Evolutionary conservation across 2,113 vertebrate genomes (phyloP), one percentile per base, ranked within the genome.

Genomic region (Pseudorhombus dupliciocellatus): DNA sequence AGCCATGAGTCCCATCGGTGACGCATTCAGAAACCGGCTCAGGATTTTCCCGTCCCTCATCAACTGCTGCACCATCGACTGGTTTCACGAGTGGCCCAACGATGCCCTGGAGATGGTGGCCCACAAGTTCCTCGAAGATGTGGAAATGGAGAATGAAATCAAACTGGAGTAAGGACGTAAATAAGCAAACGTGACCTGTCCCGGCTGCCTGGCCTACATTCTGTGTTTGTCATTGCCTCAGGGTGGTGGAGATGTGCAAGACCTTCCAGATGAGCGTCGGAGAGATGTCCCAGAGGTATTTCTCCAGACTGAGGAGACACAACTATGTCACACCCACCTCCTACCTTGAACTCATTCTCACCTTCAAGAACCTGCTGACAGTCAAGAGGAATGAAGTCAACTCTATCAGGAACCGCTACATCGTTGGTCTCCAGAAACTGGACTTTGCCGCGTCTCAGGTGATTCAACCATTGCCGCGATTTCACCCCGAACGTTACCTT

Each of bases 11-110:
- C 97, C 97, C 11, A 93, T 98, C n/a, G 96, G 96, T 22, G 95
- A 98, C 6, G 88, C 94, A n/a, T 98, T 98, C 87, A 92, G 96
- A 75, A 98, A 96, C 86, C 95, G 95, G 21, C 88, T 98, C 5
- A 86, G 96, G 28, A 97, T 97, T 96, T 98, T 98, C 79, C 97
- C 97, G 5, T 98, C 96, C 0, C 90, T 98, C 31, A 97, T 97
- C 89, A 98, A 98, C 84, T 98, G 97, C 88, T 98, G 96, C 79
- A 98, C 96, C 21, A 97, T 98, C 64, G 96, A 98, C 66, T 98
- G 97, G 96, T 98, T 98, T 91, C 95, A 96, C 60, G 90, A 92
- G 18, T 98, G 97, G 97, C 97, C 97, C 48, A 92, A 90, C 1
- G 97, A 98, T 75, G 97, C 96, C 66, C 90, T 98, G 68, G 96